These are phyloP conservation scores for Lutjanus erythropterus DNA, from an alignment of 2,113 vertebrate species.

Conservation along the genomic window DNA sequence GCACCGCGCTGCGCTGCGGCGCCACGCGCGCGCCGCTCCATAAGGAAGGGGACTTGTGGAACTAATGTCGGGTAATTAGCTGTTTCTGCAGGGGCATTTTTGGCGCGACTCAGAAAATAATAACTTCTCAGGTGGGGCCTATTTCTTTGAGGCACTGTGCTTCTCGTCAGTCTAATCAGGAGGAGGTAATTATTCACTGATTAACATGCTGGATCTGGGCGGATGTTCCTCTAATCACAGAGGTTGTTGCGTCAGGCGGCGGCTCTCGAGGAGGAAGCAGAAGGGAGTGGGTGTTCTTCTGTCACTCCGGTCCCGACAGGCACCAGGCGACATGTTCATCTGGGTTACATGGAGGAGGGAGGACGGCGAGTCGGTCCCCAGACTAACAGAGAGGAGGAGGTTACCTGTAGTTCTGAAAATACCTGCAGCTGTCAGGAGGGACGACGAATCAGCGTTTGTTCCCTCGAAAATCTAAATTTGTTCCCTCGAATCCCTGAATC, in stretches of 20 bases:
- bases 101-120: conserved; percentile 66
- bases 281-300: conserved; percentile 47
- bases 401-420: conserved; percentile 8
- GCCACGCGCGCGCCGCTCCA: conserved; percentile 41
- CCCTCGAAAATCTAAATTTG: background rate
- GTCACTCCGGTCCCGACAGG: conserved; percentile 7
- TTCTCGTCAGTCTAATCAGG: conserved; percentile 68
- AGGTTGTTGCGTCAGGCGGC: conserved; percentile 33
- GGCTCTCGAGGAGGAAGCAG: conserved; percentile 41
- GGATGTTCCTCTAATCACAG: conserved; percentile 67
- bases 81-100: conserved; percentile 72
- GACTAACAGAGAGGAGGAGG: background rate
- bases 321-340: conserved; percentile 6
- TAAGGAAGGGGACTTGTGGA: conserved; percentile 59
- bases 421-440: background rate
- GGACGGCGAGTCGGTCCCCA: background rate
- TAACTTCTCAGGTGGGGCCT: conserved; percentile 72
- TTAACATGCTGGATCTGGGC: conserved; percentile 66
- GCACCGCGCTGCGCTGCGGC: too few species aligned
- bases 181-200: conserved; percentile 79
- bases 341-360: conserved; percentile 12
- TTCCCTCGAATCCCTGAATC: background rate
- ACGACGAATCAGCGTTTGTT: background rate
- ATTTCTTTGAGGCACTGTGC: conserved; percentile 75
- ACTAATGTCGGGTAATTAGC: conserved; percentile 75